Evolutionary conservation across 2,113 vertebrate genomes (phyloP).

Genomic region (Pampusana beccarii): DNA sequence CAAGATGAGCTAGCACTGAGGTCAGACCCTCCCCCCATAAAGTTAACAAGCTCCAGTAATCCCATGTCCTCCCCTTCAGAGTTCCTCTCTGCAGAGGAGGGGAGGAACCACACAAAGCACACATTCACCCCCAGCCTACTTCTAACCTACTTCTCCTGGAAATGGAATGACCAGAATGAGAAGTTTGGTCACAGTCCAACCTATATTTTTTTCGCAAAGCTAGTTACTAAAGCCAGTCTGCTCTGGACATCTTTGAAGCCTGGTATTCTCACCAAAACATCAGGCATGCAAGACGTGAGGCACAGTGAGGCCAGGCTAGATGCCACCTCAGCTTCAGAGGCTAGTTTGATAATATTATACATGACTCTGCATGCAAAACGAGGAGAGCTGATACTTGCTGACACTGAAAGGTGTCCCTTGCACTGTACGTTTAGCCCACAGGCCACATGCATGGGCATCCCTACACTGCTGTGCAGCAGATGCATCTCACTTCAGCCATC

Average conservation of each 20-base stretch:
- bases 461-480: background rate
- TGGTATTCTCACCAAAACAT: background rate
- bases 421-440: background rate
- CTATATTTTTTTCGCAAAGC: background rate
- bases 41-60: background rate
- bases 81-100: constrained; percentile 3
- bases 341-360: background rate
- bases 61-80: background rate
- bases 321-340: background rate
- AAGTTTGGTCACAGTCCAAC: background rate
- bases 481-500: background rate
- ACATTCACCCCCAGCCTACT: constrained; percentile 21
- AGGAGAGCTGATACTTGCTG: background rate
- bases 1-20: background rate
- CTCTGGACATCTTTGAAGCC: background rate
- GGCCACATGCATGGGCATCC: background rate
- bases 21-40: background rate
- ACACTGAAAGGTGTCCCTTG: background rate
- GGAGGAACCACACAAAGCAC: background rate
- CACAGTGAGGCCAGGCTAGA: background rate
- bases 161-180: constrained; percentile 43
- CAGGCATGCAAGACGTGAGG: background rate
- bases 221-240: background rate
- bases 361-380: background rate
- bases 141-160: constrained; percentile 32